Conservation (phyloP, 2,797 vertebrate species). For the Cossypha heuglini region DNA sequence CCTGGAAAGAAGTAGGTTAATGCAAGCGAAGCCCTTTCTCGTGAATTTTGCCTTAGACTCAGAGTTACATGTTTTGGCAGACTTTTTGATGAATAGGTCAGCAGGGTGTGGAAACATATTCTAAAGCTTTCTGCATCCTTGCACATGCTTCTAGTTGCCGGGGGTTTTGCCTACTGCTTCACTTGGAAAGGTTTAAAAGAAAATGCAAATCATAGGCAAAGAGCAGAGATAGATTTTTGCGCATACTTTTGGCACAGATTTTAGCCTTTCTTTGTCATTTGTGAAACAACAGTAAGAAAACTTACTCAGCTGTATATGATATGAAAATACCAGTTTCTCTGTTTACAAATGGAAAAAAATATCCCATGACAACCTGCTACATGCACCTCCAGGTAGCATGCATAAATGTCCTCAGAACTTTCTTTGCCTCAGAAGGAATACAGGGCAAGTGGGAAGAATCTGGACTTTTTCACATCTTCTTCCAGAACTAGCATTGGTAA, state of each 20-base stretch:
- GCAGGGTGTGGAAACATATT: conserved; percentile 63
- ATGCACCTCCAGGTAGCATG: not conserved
- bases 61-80: conserved; percentile 19
- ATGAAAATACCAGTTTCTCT: not conserved
- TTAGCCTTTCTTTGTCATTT: not conserved
- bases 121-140: conserved; percentile 60
- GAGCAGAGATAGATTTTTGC: not conserved
- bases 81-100: conserved; percentile 58
- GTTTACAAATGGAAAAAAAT: not conserved
- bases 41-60: not conserved
- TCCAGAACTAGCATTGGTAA: not conserved
- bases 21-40: not conserved
- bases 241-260: not conserved
- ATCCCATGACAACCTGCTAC: not conserved
- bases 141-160: conserved; percentile 29
- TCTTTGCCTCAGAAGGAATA: conserved; percentile 16
- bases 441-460: not conserved
- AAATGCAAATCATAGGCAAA: conserved; percentile 34
- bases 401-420: not conserved
- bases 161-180: conserved; percentile 16
- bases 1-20: conserved; percentile 25
- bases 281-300: not conserved
- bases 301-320: not conserved
- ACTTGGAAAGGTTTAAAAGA: conserved; percentile 50
- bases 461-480: conserved; percentile 8